Base-by-base conservation (phyloP, 2,113 vertebrate species). In the Paratilapia polleni region DNA sequence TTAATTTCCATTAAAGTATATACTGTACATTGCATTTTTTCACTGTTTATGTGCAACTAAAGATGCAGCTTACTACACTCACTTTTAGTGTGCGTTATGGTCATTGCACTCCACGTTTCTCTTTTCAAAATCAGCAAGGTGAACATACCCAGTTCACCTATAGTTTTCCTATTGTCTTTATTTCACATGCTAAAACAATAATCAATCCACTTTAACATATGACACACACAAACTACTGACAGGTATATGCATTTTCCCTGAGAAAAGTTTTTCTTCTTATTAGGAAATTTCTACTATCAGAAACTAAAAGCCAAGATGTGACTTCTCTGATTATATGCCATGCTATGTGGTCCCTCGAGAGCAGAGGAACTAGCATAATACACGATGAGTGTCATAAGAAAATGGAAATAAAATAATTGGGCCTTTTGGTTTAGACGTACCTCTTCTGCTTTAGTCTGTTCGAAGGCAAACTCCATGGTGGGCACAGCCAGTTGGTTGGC, bases 401-500 rank as follows among this genome's bases (percentile, higher is more conserved):
- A 82, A 74, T 17, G n/a, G 63, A 75, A 58, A 22, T 76, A 11
- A 57, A 26, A 73, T 73, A 73, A 73, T 54, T 73, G 68, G 11
- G 11, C 56, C 22, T 22, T 15, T 49, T 77, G 58, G 24, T 31
- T 17, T 38, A 11, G 6, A 1, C 64, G 58, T 95, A 98, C 97
- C 97, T 97, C 93, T 56, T 97, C 94, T 77, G 91, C 64, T 93
- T 81, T 95, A 80, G 91, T 89, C 90, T 97, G 96, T 80, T 97
- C 96, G 14, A 97, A 98, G 78, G 95, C 93, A 91, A 99, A 98
- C 90, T 98, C 96, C 4, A 87, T n/a, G 12, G 95, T 95, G 54
- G 98, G 97, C 31, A 98, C 94, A 76, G 97, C 97, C 9, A 99
- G 96, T 13, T 96, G 95, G 95, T 97, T 98, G 95, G 98, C 97